Evolutionary conservation across 2,888 invertebrate species (phyloP), one percentile per base, ranked within the genome.

Genomic region (Hirtodrosophila cameraria): DNA sequence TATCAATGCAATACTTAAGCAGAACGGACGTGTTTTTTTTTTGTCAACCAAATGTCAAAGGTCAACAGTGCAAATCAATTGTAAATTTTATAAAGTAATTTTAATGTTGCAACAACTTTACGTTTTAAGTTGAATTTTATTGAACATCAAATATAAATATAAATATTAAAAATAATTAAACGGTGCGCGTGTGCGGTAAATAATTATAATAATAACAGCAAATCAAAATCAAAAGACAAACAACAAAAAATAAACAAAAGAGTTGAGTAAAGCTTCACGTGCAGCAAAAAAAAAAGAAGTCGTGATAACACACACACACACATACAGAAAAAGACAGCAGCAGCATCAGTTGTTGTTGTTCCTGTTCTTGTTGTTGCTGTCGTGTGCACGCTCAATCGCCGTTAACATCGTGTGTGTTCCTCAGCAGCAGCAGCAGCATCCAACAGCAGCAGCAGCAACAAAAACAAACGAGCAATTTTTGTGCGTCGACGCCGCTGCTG

Each of bases 331-430:
- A 60, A 8, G 25, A 33, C 58, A 65, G 30, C 61, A 57, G 3
- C 63, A 50, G 35, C 60, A 67, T 42, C 53, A 45, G 53, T 36
- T 59, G 45, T 68, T 59, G 42, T 53, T 59, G 25, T 23, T 62
- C 23, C 36, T 65, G 33, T 54, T n/a, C n/a, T n/a, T n/a, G n/a
- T n/a, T 59, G 25, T 23, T 62, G 25, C 36, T 65, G 33, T 54
- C 61, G 36, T 65, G 39, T 67, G 69, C 70, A 61, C 55, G 67
- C 67, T 63, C 59, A 58, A 49, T 61, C 58, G 60, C 58, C 49
- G 70, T 71, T 66, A 70, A 61, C 66, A 61, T 67, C 71, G 72
- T 72, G 72, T 72, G 72, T 72, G 71, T 64, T 67, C 62, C 53
- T 20, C 58, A 62, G 49, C 60, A 48, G 3, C 52, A 31, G 46